phyloP scores from a whole-genome alignment of 2,888 invertebrate genomes.

The Tortricodes alternella region DNA sequence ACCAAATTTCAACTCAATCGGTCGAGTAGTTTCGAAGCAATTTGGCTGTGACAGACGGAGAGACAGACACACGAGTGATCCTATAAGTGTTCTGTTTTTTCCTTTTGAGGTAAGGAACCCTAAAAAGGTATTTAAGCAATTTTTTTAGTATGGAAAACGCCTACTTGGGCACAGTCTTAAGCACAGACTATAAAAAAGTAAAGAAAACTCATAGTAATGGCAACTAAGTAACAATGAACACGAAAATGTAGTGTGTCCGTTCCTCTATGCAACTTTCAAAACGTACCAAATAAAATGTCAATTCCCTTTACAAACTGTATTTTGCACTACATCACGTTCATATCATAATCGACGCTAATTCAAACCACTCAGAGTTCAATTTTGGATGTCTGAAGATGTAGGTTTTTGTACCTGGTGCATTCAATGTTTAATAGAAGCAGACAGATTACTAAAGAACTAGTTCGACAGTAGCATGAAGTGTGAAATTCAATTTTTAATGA shows the following conservation, averaged over 20 bases:
- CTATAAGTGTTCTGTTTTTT: too few relatives aligned
- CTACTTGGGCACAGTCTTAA: too few relatives aligned
- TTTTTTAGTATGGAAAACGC: too few relatives aligned
- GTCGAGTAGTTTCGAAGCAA: too few relatives aligned
- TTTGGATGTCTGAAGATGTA: neutral
- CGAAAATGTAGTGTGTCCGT: slow-evolving; percentile 45
- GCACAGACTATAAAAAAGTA: neutral
- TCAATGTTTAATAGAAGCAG: slow-evolving; percentile 16
- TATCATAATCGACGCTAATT: neutral
- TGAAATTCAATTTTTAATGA: slow-evolving; percentile 15
- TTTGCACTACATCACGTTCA: slow-evolving; percentile 3
- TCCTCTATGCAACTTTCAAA: slow-evolving; percentile 51
- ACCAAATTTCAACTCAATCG: too few relatives aligned
- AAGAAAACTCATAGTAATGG: slow-evolving; percentile 37
- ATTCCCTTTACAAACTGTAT: slow-evolving; percentile 31
- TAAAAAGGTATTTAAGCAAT: too few relatives aligned
- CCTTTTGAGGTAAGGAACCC: too few relatives aligned
- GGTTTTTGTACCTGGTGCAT: slow-evolving; percentile 16
- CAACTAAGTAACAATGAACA: slow-evolving; percentile 41
- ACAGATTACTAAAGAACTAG: slow-evolving; percentile 18
- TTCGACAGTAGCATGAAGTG: slow-evolving; percentile 3
- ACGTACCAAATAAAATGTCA: slow-evolving; percentile 40
- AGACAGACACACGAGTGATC: too few relatives aligned
- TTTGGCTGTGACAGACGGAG: too few relatives aligned
- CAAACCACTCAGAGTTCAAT: neutral